Base-by-base conservation (phyloP, 92 coral and sea anemone genomes). In the Siderastrea siderea region DNA sequence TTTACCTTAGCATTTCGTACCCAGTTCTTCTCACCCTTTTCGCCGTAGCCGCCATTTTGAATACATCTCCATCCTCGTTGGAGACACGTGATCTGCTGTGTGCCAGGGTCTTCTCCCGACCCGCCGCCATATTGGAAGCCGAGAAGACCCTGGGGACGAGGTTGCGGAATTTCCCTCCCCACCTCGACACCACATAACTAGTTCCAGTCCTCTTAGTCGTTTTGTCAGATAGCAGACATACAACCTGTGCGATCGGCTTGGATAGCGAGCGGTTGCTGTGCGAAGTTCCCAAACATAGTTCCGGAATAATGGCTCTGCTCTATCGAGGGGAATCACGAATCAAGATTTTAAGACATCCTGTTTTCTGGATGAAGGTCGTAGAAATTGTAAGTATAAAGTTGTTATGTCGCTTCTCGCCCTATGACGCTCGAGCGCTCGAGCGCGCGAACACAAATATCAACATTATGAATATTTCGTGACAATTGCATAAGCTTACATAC, bases 351-450 rank as follows among this genome's bases (percentile, higher is more conserved):
- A 86, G 47, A 48, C 93, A 88, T 78, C 84, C 90, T 19, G 73
- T 95, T 5, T 93, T 95, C 80, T 93, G 98, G 98, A 81, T 93
- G 14, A 95, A 95, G 78, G 43, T 95, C 79, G 54, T 83, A 19
- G 95, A 95, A 86, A 93, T 95, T 46, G 98, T 95, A 70, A 95
- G 98, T 93, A 88, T 47, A 12, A 9, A 46, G 2, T 50, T 13
- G 15, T 3, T 26, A 57, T 67, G 49, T 73, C 2, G 4, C 38
- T 26, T 26, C 38, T 26, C 38, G 38, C 38, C 38, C 38, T 26
- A 26, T 54, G 66, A 48, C 66, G 66, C 68, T 79, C 50, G 80
- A 51, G 6, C 38, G 38, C 15, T 6, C 6, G 61, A 11, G 46
- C 77, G 75, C 67, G 89, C 84, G 57, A 59, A 54, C 77, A 46